Percentiles rank a stretch among this genome's conserved stretches.
Evolutionary conservation across 2,888 invertebrate genomes (phyloP).

Genomic region (Caenorhabditis sp.): DNA sequence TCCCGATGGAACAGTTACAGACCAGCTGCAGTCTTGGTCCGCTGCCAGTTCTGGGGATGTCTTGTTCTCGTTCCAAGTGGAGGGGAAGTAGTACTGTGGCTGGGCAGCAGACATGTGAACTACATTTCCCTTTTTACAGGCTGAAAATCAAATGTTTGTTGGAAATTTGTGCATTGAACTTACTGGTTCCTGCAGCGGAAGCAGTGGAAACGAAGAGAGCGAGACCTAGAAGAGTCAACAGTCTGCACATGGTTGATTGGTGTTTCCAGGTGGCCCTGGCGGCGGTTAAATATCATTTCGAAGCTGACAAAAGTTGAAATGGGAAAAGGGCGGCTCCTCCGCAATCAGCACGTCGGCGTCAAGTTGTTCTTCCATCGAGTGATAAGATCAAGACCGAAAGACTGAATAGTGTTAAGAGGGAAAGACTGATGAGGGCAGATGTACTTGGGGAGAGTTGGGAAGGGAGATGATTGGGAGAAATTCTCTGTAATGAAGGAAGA

Average conservation of each 20-base stretch:
- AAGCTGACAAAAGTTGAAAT: too few relatives aligned
- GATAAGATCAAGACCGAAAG: too few relatives aligned
- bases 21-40: slow-evolving; percentile 33
- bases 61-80: slow-evolving; percentile 29
- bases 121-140: slow-evolving; percentile 8
- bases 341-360: too few relatives aligned
- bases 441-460: too few relatives aligned
- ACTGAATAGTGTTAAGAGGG: too few relatives aligned
- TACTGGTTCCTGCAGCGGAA: neutral
- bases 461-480: too few relatives aligned
- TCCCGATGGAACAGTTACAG: slow-evolving; percentile 30
- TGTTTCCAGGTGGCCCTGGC: neutral
- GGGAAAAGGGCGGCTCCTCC: too few relatives aligned
- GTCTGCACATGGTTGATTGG: neutral
- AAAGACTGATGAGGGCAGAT: too few relatives aligned
- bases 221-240: neutral
- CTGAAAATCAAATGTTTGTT: neutral
- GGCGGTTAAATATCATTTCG: too few relatives aligned
- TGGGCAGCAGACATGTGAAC: slow-evolving; percentile 1
- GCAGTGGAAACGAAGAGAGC: neutral
- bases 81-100: slow-evolving; percentile 15
- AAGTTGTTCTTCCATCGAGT: too few relatives aligned
- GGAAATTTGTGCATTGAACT: neutral
- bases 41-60: slow-evolving; percentile 11
- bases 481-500: too few relatives aligned